phyloP scores from a whole-genome alignment of 2,113 vertebrate species.

The Xiphophorus maculatus region DNA sequence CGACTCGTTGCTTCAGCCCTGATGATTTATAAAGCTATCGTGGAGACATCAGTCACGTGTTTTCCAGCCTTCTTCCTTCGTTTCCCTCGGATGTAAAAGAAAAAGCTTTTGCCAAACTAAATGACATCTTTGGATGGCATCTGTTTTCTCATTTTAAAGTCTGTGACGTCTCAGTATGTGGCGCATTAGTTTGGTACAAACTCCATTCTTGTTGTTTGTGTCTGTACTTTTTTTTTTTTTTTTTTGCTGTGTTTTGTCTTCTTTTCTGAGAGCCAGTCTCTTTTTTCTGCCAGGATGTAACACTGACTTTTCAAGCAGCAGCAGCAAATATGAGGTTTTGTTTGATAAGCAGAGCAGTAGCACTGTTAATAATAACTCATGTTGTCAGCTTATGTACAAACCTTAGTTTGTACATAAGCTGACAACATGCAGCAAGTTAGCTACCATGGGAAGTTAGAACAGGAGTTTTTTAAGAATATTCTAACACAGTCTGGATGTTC shows the following conservation, averaged over 20 bases:
- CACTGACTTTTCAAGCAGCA: neutral
- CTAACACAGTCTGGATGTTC: no score
- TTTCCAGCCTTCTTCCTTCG: neutral
- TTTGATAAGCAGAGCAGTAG: neutral
- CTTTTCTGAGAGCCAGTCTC: neutral
- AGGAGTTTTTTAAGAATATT: neutral
- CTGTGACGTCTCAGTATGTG: conserved; percentile 49
- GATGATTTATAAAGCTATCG: conserved; percentile 59
- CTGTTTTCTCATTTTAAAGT: conserved; percentile 24
- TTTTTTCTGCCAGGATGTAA: neutral
- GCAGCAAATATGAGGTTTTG: neutral
- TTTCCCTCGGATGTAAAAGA: neutral
- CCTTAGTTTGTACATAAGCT: no score
- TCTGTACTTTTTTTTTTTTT: conserved; percentile 11
- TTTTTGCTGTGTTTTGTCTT: conserved; percentile 1
- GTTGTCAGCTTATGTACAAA: neutral
- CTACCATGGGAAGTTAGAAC: neutral
- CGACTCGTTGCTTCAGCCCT: conserved; percentile 33
- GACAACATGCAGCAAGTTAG: neutral
- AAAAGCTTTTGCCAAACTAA: neutral
- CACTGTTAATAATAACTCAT: neutral
- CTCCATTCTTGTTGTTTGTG: neutral
- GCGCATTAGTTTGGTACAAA: conserved; percentile 45
- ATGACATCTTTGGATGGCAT: neutral
- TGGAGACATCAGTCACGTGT: conserved; percentile 25